A percentile compares a stretch with the other conserved stretches of the same genome.
These are phyloP conservation scores for Serripes groenlandicus DNA, from an alignment of 2,888 invertebrate species.

Conservation along the genomic window DNA sequence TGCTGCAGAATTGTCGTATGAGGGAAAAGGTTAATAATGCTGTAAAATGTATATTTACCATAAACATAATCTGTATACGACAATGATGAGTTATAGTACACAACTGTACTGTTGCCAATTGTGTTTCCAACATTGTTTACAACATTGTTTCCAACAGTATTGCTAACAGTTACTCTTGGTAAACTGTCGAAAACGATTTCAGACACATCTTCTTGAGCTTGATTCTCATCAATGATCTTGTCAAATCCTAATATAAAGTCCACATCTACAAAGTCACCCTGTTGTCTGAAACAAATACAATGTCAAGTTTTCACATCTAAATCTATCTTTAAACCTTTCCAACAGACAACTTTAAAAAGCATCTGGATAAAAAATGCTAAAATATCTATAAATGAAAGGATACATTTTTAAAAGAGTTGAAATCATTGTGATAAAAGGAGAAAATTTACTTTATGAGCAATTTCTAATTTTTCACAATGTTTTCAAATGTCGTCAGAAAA, in stretches of 20 bases:
- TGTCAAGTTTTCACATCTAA: too few species aligned
- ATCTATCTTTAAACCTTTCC: too few species aligned
- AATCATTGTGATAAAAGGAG: too few species aligned
- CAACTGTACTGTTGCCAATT: too few species aligned
- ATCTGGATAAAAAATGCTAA: too few species aligned
- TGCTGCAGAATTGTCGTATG: not conserved
- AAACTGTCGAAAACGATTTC: slow-evolving; percentile 64
- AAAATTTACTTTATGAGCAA: too few species aligned
- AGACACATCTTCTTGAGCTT: slow-evolving; percentile 58
- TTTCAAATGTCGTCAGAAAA: too few species aligned
- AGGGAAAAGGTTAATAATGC: not conserved
- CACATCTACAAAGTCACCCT: slow-evolving; percentile 67
- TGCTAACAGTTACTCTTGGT: slow-evolving; percentile 45
- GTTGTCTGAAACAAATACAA: slow-evolving; percentile 63
- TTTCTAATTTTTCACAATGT: too few species aligned
- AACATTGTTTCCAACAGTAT: slow-evolving; percentile 57
- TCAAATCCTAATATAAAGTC: slow-evolving; percentile 65
- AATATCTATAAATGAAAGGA: too few species aligned
- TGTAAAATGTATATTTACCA: not conserved
- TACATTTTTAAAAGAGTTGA: too few species aligned
- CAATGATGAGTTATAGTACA: slow-evolving; percentile 27
- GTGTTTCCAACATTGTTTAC: too few species aligned
- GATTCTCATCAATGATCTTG: slow-evolving; percentile 31
- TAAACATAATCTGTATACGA: not conserved
- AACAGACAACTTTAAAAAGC: too few species aligned